Conservation (phyloP, 2,797 vertebrate species). For the Moxostoma hubbsi region DNA sequence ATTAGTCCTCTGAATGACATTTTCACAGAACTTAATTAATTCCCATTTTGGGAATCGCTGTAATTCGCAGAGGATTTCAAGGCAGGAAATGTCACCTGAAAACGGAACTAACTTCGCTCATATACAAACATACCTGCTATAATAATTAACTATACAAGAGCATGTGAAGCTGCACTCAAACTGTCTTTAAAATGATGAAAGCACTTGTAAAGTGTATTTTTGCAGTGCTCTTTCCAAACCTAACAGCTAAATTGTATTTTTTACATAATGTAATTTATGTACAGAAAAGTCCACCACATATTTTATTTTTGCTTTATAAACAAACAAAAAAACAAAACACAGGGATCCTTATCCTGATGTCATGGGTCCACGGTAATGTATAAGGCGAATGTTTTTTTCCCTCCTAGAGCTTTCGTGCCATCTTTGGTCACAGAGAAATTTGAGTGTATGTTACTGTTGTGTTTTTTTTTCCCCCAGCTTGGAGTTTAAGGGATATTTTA, state of each 20-base stretch:
- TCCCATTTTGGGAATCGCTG: slow-evolving; percentile 90
- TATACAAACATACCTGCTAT: slow-evolving; percentile 99
- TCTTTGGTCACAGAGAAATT: slow-evolving; percentile 82
- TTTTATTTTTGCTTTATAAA: slow-evolving; percentile 76
- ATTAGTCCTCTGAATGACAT: slow-evolving; percentile 95
- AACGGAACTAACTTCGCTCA: slow-evolving; percentile 88
- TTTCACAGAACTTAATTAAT: slow-evolving; percentile 92
- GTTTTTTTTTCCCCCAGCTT: slow-evolving; percentile 34
- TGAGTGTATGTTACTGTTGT: slow-evolving; percentile 71
- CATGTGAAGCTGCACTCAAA: slow-evolving; percentile 86
- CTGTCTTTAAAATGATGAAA: slow-evolving; percentile 80
- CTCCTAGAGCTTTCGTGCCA: slow-evolving; percentile 73
- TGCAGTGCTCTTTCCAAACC: slow-evolving; percentile 84
- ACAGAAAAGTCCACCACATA: slow-evolving; percentile 86
- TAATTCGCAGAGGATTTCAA: slow-evolving; percentile 89
- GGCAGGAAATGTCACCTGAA: slow-evolving; percentile 84
- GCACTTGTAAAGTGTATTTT: slow-evolving; percentile 86
- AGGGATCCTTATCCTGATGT: slow-evolving; percentile 91
- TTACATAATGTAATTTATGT: slow-evolving; percentile 95
- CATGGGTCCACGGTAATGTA: slow-evolving; percentile 92
- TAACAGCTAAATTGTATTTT: slow-evolving; percentile 82
- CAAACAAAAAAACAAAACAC: slow-evolving; percentile 80
- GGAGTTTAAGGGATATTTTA: slow-evolving; percentile 48
- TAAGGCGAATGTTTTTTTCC: slow-evolving; percentile 88
- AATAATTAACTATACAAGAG: slow-evolving; percentile 93